A percentile compares a stretch with the other conserved stretches of the same genome.
Conservation (phyloP, 2,113 vertebrate genomes). For the Petrocephalus microphthalmus region DNA sequence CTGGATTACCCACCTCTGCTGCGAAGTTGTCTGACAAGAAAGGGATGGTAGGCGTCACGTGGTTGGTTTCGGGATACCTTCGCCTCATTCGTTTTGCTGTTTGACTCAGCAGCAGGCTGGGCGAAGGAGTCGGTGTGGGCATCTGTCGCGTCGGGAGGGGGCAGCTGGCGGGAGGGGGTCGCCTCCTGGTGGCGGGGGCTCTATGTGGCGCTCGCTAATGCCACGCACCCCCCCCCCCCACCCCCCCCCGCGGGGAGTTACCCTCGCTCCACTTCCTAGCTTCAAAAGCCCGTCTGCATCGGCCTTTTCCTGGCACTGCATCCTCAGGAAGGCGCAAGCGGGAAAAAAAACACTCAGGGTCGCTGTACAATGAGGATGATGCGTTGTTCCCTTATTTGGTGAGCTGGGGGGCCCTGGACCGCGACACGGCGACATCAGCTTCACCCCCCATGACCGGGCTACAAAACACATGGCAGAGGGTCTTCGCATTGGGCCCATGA, state of each 20-base stretch:
- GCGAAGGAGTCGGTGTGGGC: background rate
- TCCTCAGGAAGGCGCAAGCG: constrained; percentile 22
- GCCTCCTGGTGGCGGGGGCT: background rate
- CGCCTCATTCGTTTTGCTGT: background rate
- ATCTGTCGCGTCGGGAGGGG: background rate
- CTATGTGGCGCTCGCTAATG: background rate
- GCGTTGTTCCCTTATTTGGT: constrained; percentile 18
- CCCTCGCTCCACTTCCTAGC: constrained; percentile 21
- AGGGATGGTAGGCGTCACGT: background rate
- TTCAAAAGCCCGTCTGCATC: constrained; percentile 21
- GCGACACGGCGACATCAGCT: background rate
- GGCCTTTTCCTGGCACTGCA: background rate
- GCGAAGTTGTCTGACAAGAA: background rate
- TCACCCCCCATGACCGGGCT: background rate
- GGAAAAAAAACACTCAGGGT: background rate
- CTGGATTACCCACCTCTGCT: background rate
- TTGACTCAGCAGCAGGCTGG: background rate
- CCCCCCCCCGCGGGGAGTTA: background rate
- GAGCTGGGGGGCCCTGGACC: background rate
- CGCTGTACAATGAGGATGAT: background rate
- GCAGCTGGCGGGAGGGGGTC: background rate
- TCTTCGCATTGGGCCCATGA: background rate
- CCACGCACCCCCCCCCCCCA: background rate
- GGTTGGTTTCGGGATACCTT: background rate
- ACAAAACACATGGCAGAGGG: background rate